Evolutionary conservation across 1,140 invertebrate genomes (phyloP).

Genomic region (Philopotamus ludificatus): DNA sequence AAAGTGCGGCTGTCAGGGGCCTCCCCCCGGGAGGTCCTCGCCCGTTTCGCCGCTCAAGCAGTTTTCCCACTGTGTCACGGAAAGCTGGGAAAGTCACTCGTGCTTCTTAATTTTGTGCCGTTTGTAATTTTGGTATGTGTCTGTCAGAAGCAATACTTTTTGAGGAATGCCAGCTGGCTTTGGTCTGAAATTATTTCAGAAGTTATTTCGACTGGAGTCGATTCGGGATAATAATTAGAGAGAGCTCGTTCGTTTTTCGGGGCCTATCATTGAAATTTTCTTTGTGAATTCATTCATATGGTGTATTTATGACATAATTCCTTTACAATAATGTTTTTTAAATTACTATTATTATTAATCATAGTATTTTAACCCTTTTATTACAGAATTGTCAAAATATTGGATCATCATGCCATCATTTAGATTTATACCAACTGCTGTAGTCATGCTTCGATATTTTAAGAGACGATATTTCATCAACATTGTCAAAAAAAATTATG

Average conservation of each 20-base stretch:
- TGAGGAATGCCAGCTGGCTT: background rate
- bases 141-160: background rate
- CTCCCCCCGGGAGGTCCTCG: background rate
- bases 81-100: background rate
- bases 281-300: too few species aligned
- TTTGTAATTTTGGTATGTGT: background rate
- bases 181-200: background rate
- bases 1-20: background rate
- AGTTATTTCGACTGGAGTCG: background rate
- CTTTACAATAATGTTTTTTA: too few species aligned
- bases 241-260: background rate
- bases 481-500: too few species aligned
- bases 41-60: background rate
- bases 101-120: background rate
- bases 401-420: too few species aligned
- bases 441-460: too few species aligned
- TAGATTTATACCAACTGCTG: too few species aligned
- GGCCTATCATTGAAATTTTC: background rate
- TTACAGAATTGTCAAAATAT: too few species aligned
- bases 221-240: background rate
- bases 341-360: too few species aligned
- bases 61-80: background rate
- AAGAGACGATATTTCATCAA: too few species aligned
- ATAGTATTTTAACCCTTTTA: too few species aligned
- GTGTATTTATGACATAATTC: too few species aligned